Evolutionary conservation across 2,888 invertebrate genomes (phyloP), one percentile per base, ranked within the genome.

Genomic region (Arctia plantaginis): DNA sequence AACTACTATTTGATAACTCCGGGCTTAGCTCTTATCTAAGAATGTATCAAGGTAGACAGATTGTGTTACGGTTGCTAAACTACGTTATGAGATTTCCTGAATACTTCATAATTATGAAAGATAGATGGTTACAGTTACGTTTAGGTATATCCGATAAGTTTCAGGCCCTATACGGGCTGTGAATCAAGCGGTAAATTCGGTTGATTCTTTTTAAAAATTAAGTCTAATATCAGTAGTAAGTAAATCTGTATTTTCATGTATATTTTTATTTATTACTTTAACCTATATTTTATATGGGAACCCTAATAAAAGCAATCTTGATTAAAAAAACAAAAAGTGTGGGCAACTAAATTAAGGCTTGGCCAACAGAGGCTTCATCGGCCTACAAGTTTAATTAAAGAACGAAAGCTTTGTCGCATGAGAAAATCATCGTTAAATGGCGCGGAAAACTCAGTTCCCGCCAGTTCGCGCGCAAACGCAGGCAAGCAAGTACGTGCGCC

Each of bases 391-490:
- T 78, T 76, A 81, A 80, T 77, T 78, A 73, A 78, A 78, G 77
- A 77, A 71, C 62, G 41, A 64, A 12, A 83, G 78, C 79, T 82
- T 80, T 77, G 73, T 75, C 79, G 65, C 74, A 73, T 71, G 75
- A 68, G 77, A 85, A 80, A 79, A 77, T 59, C 76, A 80, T 51
- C 66, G 73, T 77, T 83, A 83, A 68, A 80, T 73, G 69, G 77
- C 67, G 73, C 66, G 79, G 80, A 85, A 83, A 77, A 72, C 71
- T 33, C 59, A 72, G 66, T 71, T 66, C 69, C 72, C 35, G 71
- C 33, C 84, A 87, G 88, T 87, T 74, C 72, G 81, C 87, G 83
- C 78, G 77, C 77, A 47, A 77, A 72, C 77, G 76, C 67, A 74
- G 75, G 13, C 23, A 30, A 70, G 74, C 64, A 71, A 41, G 59